Evolutionary conservation across 1,140 invertebrate species (phyloP), one percentile per base, ranked within the genome.

Genomic region (Drosophila kohkoa): DNA sequence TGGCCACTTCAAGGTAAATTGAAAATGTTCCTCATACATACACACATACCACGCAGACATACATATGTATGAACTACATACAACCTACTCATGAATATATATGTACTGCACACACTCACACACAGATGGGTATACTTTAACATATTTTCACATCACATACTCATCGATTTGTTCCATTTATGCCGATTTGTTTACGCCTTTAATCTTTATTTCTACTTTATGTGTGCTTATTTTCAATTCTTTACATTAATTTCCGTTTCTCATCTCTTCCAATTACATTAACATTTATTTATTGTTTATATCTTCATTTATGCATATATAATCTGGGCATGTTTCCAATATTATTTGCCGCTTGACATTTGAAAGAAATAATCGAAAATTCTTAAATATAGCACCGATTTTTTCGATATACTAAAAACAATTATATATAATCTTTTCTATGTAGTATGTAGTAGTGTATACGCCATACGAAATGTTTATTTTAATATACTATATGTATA

Each of bases 1-100:
- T 94, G 97, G 97, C 93, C 96, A 96, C 95, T 96, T 96, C 92
- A 98, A 98, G 97, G 97, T 97, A 95, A 93, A 82, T 87, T 75
- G 46, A 72, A 79, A 68, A 75, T 75, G 69, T 48, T 49, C 62
- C 48, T 13, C 60, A 54, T 51, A 70, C n/a, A 5, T 3, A 46
- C 15, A 51, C 28, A 57, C 30, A 38, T 28, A 41, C 20, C 20
- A 25, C 3, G 20, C 30, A 28, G 32, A 32, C 32, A 32, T 1
- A 32, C 32, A 32, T 32, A 38, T 38, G 20, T 25, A 25, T 25
- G 20, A 38, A 38, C 35, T 32, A 32, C 30, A 38, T 10, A 38
- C 35, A 38, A 38, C 35, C 35, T 15, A 30, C 32, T 51, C 25
- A 57, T 49, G 30, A 13, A 11, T 38, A 20, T 15, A 62, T 67